Evolutionary conservation across 2,888 invertebrate species (phyloP).

Genomic region (Nemotelus pantherinus): DNA sequence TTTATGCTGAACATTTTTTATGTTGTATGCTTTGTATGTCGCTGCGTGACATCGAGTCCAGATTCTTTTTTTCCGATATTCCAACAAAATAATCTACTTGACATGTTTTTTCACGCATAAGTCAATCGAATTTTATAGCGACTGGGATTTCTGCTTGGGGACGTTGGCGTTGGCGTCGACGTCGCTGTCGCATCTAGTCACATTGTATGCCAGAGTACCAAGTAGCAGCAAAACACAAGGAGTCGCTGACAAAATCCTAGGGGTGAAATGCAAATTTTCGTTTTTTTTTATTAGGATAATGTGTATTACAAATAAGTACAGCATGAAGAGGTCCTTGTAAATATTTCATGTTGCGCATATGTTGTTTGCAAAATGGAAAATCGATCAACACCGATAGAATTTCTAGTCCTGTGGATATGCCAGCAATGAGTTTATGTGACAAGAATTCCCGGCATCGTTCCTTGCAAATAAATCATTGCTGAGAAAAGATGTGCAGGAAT

Average conservation of each 20-base stretch:
- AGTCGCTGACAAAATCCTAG: background rate
- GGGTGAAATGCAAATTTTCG: constrained; percentile 39
- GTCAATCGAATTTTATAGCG: constrained; percentile 50
- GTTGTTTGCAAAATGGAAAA: constrained; percentile 42
- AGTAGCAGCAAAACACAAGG: background rate
- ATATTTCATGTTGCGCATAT: constrained; percentile 39
- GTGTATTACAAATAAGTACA: constrained; percentile 44
- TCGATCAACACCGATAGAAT: constrained; percentile 18
- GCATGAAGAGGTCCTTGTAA: constrained; percentile 28
- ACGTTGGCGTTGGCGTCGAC: background rate
- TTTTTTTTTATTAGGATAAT: constrained; percentile 44
- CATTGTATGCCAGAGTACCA: background rate
- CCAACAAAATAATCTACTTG: constrained; percentile 49
- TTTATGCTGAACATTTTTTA: constrained; percentile 37
- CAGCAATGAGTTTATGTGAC: too few species aligned
- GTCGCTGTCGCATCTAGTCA: background rate
- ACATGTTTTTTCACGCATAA: constrained; percentile 51
- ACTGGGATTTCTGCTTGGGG: background rate
- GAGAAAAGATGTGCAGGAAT: background rate
- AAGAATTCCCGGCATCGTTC: too few species aligned
- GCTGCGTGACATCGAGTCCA: constrained; percentile 27
- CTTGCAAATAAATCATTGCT: too few species aligned
- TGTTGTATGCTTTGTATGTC: background rate
- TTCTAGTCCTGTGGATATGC: background rate
- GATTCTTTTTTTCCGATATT: constrained; percentile 21